These are phyloP conservation scores for Oostethus manadensis DNA, from an alignment of 2,113 vertebrate genomes.

Conservation along the genomic window DNA sequence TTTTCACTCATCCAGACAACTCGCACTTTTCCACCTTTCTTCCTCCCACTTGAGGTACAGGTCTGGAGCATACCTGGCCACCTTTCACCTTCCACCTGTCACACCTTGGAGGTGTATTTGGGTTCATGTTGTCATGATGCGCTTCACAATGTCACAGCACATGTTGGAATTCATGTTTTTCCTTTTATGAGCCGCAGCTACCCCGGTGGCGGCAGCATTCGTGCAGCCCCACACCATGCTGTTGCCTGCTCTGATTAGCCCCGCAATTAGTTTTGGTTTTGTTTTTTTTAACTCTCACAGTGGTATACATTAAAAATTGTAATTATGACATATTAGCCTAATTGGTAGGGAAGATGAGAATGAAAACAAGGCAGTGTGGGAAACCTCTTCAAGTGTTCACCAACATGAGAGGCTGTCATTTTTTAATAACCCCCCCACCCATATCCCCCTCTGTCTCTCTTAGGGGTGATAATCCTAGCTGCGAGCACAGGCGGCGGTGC, in stretches of 20 bases:
- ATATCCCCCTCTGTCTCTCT: conserved; percentile 29
- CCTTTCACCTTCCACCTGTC: too few species aligned
- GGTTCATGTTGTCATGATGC: background rate
- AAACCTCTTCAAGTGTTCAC: conserved; percentile 47
- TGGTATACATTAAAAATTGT: conserved; percentile 69
- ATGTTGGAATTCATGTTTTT: background rate
- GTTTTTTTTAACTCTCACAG: conserved; percentile 56
- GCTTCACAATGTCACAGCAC: background rate
- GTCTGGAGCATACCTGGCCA: too few species aligned
- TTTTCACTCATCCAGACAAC: too few species aligned
- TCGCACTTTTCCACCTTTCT: too few species aligned
- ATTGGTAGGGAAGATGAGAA: conserved; percentile 72
- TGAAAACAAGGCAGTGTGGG: conserved; percentile 72
- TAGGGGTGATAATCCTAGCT: conserved; percentile 59
- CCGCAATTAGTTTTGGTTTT: conserved; percentile 67
- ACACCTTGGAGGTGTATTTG: too few species aligned
- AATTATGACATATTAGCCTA: conserved; percentile 76
- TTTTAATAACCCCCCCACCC: conserved; percentile 27
- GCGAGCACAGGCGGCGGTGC: conserved; percentile 43
- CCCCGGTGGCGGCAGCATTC: too few species aligned
- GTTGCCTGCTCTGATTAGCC: conserved; percentile 61
- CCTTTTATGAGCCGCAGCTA: background rate
- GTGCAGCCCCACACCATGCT: too few species aligned
- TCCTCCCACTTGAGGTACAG: too few species aligned
- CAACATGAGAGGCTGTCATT: conserved; percentile 60